Evolutionary conservation across 2,113 vertebrate genomes (phyloP).

Genomic region (Peromyscus polionotus): DNA sequence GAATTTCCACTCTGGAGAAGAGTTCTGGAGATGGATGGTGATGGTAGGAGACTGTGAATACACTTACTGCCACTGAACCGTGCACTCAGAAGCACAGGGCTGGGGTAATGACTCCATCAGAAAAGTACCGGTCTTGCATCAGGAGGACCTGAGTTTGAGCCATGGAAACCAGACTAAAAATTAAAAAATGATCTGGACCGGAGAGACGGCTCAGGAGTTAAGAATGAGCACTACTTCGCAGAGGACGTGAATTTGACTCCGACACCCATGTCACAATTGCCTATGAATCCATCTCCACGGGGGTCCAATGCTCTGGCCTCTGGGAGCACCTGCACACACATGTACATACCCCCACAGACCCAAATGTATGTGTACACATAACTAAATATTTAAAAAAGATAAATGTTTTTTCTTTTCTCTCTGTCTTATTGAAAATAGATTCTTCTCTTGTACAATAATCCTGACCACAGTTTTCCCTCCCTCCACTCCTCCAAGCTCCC

Average conservation of each 20-base stretch:
- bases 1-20: background rate
- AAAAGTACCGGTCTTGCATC: background rate
- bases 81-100: background rate
- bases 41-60: background rate
- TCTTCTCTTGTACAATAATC: background rate
- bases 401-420: background rate
- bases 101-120: background rate
- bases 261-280: background rate
- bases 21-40: background rate
- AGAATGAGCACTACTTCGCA: background rate
- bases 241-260: background rate
- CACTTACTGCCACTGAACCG: background rate
- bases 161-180: background rate
- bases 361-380: background rate
- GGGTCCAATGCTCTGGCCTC: background rate
- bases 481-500: background rate
- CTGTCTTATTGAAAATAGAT: background rate
- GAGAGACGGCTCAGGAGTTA: background rate
- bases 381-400: background rate
- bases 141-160: background rate
- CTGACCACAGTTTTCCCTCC: background rate
- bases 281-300: background rate
- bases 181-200: background rate
- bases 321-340: background rate
- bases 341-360: background rate